phyloP scores from a whole-genome alignment of 2,113 vertebrate species.

The Dascyllus trimaculatus region DNA sequence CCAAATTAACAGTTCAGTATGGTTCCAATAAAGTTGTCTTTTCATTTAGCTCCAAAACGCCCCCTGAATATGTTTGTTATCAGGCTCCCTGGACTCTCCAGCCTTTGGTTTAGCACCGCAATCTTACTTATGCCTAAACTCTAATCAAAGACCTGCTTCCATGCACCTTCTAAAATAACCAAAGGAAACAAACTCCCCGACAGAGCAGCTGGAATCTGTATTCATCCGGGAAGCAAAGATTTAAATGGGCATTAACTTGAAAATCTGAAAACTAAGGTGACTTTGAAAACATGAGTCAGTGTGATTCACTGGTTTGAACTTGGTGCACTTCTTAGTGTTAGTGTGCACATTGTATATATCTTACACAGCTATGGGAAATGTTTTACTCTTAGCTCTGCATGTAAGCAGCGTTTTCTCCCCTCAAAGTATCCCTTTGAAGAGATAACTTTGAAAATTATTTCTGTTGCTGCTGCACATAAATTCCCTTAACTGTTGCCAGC shows the following conservation, averaged over 20 bases:
- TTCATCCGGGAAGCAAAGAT: conserved; percentile 28
- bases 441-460: conserved; percentile 48
- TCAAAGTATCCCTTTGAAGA: conserved; percentile 50
- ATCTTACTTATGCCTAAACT: conserved; percentile 19
- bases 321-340: background rate
- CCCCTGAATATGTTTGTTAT: too few relatives aligned
- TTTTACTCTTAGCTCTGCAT: background rate
- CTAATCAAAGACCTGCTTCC: conserved; percentile 24
- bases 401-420: conserved; percentile 9
- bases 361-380: conserved; percentile 8
- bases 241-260: conserved; percentile 1
- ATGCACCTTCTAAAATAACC: conserved; percentile 12
- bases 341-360: conserved; percentile 21
- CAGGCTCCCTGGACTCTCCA: too few relatives aligned
- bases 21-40: too few relatives aligned
- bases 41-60: too few relatives aligned
- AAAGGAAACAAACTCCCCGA: conserved; percentile 9
- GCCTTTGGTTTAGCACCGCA: too few relatives aligned
- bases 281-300: conserved; percentile 29
- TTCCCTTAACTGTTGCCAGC: conserved; percentile 34
- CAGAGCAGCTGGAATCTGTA: conserved; percentile 20
- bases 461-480: conserved; percentile 18
- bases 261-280: conserved; percentile 27
- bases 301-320: conserved; percentile 1
- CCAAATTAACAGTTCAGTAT: too few relatives aligned